phyloP scores from a whole-genome alignment of 1,140 invertebrate species.

The Cylas formicarius region DNA sequence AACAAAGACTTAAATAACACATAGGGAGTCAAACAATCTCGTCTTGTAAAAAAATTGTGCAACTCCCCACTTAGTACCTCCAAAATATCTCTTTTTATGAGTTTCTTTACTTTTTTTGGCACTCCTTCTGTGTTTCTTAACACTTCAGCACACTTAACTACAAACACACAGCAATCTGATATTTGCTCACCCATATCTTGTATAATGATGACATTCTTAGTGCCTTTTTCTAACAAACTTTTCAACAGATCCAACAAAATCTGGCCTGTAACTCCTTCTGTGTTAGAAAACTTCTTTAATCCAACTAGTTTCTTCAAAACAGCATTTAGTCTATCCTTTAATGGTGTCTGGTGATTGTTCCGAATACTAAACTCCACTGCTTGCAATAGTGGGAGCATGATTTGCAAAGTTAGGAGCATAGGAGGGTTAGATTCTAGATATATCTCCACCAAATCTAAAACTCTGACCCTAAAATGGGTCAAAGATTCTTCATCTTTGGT shows the following conservation, averaged over 20 bases:
- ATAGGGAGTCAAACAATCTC: conserved; percentile 55
- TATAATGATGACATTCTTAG: conserved; percentile 53
- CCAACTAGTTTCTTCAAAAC: conserved; percentile 54
- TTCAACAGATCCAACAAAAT: conserved; percentile 52
- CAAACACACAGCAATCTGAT: conserved; percentile 56
- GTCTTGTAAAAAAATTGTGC: conserved; percentile 52
- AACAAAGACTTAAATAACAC: conserved; percentile 57
- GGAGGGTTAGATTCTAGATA: conserved; percentile 60
- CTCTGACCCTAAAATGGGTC: conserved; percentile 62
- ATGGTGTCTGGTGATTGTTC: conserved; percentile 57
- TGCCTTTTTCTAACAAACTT: conserved; percentile 56
- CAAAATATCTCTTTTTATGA: conserved; percentile 40
- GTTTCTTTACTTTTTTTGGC: conserved; percentile 38
- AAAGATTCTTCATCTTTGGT: conserved; percentile 56
- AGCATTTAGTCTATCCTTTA: conserved; percentile 54
- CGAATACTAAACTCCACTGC: conserved; percentile 60
- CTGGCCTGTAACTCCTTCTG: conserved; percentile 49
- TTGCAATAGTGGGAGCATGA: conserved; percentile 57
- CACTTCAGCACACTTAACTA: conserved; percentile 54
- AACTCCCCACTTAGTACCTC: conserved; percentile 49
- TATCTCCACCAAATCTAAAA: conserved; percentile 62
- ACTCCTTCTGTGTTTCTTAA: conserved; percentile 29
- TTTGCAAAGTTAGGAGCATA: conserved; percentile 57
- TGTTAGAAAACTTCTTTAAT: conserved; percentile 54
- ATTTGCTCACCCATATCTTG: conserved; percentile 61